Percentiles rank a stretch among this genome's conserved stretches.
These are phyloP conservation scores for Brachirus orientalis DNA, from an alignment of 2,113 vertebrate species.

Conservation along the genomic window DNA sequence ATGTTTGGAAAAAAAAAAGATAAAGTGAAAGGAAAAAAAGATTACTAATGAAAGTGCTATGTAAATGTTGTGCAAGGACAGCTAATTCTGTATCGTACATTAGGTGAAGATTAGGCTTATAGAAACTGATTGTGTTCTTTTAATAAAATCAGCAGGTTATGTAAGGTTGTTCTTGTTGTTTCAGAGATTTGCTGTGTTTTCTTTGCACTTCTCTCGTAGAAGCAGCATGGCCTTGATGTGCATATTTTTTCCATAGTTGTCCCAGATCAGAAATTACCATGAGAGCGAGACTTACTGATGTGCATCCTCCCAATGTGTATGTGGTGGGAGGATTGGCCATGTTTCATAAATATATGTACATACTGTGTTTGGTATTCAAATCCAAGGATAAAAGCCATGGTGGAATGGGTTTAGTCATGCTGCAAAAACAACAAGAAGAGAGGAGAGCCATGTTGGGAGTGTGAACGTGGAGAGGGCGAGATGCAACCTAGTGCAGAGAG, in stretches of 20 bases:
- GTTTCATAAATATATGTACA: slow-evolving; percentile 75
- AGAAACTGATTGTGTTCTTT: slow-evolving; percentile 10
- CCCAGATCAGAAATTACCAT: slow-evolving; percentile 44
- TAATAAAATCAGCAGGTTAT: background rate
- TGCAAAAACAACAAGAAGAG: slow-evolving; percentile 63
- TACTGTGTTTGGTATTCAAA: slow-evolving; percentile 72
- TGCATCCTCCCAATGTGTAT: slow-evolving; percentile 41
- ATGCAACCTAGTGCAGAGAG: slow-evolving; percentile 32
- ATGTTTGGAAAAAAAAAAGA: background rate
- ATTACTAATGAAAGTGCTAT: slow-evolving; percentile 10
- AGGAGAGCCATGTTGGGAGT: slow-evolving; percentile 48
- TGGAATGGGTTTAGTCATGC: slow-evolving; percentile 74
- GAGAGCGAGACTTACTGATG: slow-evolving; percentile 28
- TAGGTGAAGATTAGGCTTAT: slow-evolving; percentile 22
- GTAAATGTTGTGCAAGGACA: slow-evolving; percentile 23
- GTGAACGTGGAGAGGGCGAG: slow-evolving; percentile 33
- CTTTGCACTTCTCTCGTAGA: background rate
- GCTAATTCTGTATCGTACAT: slow-evolving; percentile 36
- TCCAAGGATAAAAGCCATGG: slow-evolving; percentile 63
- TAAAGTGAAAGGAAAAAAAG: too few species aligned
- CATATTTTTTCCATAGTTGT: slow-evolving; percentile 17
- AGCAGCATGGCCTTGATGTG: slow-evolving; percentile 5
- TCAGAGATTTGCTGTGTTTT: background rate
- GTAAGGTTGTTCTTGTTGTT: background rate
- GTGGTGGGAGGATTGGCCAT: slow-evolving; percentile 64